A percentile compares a stretch with the other conserved stretches of the same genome.
Conservation (phyloP, 2,888 invertebrate genomes). For the Aphrophora alni region DNA sequence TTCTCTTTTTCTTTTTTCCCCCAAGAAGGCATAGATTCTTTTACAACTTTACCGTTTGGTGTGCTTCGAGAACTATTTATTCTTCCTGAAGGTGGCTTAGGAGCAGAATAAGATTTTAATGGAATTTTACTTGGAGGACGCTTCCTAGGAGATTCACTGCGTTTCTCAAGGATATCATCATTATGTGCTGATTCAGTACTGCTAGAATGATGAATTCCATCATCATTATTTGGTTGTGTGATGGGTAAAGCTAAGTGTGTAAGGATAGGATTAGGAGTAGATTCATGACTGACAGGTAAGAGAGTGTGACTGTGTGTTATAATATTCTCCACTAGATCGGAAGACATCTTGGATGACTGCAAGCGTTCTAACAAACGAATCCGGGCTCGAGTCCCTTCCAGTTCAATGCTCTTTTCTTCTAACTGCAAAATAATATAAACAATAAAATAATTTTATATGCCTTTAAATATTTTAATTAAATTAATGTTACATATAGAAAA, state of each 20-base stretch:
- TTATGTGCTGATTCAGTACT: constrained; percentile 70
- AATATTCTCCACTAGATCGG: constrained; percentile 15
- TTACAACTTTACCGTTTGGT: not conserved
- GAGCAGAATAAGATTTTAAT: constrained; percentile 64
- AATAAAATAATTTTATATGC: not conserved
- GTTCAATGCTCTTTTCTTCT: constrained; percentile 81
- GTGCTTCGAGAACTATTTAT: constrained; percentile 54
- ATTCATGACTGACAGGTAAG: constrained; percentile 44
- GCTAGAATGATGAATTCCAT: constrained; percentile 62
- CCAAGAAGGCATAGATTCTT: constrained; percentile 13
- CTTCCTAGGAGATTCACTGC: constrained; percentile 54
- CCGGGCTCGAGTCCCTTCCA: constrained; percentile 81
- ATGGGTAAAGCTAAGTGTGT: constrained; percentile 44
- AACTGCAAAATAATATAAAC: constrained; percentile 63
- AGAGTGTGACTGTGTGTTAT: constrained; percentile 34
- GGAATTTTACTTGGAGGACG: constrained; percentile 75
- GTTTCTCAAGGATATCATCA: constrained; percentile 51
- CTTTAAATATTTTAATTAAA: not conserved
- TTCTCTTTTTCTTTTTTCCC: constrained; percentile 29
- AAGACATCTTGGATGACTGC: constrained; percentile 55
- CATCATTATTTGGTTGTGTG: constrained; percentile 55
- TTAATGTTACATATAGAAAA: too few relatives aligned
- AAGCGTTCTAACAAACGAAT: constrained; percentile 74
- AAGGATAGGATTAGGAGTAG: constrained; percentile 50
- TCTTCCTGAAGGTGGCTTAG: constrained; percentile 62